Evolutionary conservation across 2,113 vertebrate genomes (phyloP).

Genomic region (Rousettus leschenaultii): DNA sequence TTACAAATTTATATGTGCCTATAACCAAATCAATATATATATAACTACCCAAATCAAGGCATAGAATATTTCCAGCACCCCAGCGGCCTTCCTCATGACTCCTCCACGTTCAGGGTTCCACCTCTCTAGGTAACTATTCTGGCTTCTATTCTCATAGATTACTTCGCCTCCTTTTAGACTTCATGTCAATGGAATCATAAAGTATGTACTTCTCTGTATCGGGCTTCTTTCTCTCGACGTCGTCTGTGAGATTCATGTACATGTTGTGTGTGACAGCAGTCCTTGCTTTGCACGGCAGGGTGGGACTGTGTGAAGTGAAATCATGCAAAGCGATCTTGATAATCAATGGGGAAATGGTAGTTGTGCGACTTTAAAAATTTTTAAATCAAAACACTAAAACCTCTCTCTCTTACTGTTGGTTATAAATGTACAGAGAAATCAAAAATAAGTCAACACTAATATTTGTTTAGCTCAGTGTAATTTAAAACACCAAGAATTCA

Average conservation of each 20-base stretch:
- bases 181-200: neutral
- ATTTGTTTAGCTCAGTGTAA: neutral
- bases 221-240: neutral
- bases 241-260: neutral
- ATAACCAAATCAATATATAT: neutral
- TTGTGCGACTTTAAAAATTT: neutral
- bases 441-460: neutral
- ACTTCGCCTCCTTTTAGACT: neutral
- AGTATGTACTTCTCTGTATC: neutral
- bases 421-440: neutral
- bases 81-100: neutral
- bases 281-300: accelerated
- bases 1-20: neutral
- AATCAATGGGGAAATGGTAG: neutral
- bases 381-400: neutral
- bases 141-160: neutral
- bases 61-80: neutral
- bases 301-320: neutral
- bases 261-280: neutral
- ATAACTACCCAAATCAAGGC: neutral
- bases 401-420: neutral
- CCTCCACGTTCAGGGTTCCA: too few relatives aligned
- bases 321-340: neutral
- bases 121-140: neutral
- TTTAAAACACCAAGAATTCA: neutral